Evolutionary conservation across 2,888 invertebrate species (phyloP), one percentile per base, ranked within the genome.

Genomic region (Automeris io): DNA sequence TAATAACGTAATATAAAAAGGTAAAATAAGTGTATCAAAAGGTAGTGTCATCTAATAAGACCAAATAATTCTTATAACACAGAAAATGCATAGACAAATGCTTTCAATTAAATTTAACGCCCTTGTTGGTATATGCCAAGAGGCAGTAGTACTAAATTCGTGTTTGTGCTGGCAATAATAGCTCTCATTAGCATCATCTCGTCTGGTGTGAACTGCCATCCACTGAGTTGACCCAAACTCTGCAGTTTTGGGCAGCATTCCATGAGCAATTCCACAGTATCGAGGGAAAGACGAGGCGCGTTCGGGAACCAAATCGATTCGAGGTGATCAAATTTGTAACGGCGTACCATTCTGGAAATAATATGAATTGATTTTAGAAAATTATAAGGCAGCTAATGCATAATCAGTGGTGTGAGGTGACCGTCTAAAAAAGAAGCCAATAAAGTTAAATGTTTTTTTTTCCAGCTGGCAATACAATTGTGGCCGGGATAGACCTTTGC

Each of bases 301-400:
- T 90, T 87, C 1, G 91, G 91, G 49, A 92, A 90, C 91, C 92
- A 91, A 40, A 92, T 76, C 41, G 90, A 90, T 75, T 92, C 92
- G 26, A 92, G 73, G 42, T 87, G 70, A 21, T 86, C 76, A 55
- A 92, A 91, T 49, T 90, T 89, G 62, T 90, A 85, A 35, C 91
- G 89, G 11, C 90, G 89, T 47, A 92, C 86, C 63, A 92, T 86
- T 59, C 92, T 90, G 75, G 51, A 89, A 78, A 31, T 18, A 18
- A 12, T 13, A 11, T 36, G n/a, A 31, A 40, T 29, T 35, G 40
- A 31, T 18, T n/a, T 29, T 11, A 35, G 18, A 37, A 11, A 9
- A 31, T 12, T 19, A 7, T 6, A 7, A 34, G 4, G 26, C 9
- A 9, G 7, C n/a, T 13, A 22, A n/a, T n/a, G n/a, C n/a, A n/a